A percentile compares a stretch with the other conserved stretches of the same genome.
Evolutionary conservation across 2,113 vertebrate species (phyloP).

Genomic region (Oreochromis niloticus): DNA sequence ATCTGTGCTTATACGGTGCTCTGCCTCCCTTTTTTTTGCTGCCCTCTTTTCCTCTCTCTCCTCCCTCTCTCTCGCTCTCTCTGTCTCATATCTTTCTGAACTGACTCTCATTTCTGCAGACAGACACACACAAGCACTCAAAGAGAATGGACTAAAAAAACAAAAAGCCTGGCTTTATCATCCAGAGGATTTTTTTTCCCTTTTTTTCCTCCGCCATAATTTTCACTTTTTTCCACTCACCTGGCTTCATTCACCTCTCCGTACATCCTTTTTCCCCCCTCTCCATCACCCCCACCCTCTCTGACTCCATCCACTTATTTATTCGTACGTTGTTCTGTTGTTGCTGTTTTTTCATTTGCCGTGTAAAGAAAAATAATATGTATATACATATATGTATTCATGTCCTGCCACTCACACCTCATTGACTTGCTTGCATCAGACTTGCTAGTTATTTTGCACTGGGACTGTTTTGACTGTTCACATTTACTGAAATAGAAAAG

Average conservation of each 20-base stretch:
- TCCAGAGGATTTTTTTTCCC: conserved; percentile 29
- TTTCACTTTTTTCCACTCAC: conserved; percentile 11
- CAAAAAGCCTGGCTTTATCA: conserved; percentile 32
- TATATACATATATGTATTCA: background rate
- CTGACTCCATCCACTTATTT: conserved; percentile 18
- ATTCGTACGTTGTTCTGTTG: conserved; percentile 10
- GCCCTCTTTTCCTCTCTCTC: conserved; percentile 8
- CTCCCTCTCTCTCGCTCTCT: background rate
- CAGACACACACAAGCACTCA: conserved; percentile 61
- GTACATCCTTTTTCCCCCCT: background rate
- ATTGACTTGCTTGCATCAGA: background rate
- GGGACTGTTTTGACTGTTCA: background rate
- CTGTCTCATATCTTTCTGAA: conserved; percentile 19
- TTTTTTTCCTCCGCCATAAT: background rate
- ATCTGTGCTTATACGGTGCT: conserved; percentile 48
- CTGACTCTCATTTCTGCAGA: conserved; percentile 36
- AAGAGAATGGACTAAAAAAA: conserved; percentile 57
- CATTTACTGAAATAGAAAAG: background rate
- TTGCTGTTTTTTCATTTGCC: background rate
- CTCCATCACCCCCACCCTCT: background rate
- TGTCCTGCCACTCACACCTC: background rate
- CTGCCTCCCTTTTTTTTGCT: background rate
- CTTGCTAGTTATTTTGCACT: conserved; percentile 6
- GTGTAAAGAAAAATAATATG: background rate
- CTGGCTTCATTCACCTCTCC: background rate